A percentile compares a stretch with the other conserved stretches of the same genome.
These are phyloP conservation scores for Drosophila prostipennis DNA, from an alignment of 2,888 invertebrate genomes.

Conservation along the genomic window DNA sequence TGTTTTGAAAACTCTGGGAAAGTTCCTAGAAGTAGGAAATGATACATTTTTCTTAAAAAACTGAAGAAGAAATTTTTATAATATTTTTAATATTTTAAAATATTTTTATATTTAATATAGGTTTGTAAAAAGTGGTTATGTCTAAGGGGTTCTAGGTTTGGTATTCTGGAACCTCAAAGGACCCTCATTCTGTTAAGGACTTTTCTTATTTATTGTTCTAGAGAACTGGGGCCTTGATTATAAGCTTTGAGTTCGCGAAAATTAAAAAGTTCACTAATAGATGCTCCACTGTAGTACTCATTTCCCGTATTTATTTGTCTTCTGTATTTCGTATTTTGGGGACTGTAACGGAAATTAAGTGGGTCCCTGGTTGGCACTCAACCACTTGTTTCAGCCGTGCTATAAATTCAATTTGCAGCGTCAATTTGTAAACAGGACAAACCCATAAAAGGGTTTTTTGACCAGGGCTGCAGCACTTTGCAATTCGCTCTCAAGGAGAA, in stretches of 20 bases:
- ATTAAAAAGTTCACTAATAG: not conserved
- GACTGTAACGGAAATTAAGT: constrained; percentile 69
- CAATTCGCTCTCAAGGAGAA: constrained; percentile 25
- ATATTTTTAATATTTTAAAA: too few relatives aligned
- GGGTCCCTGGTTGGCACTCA: constrained; percentile 61
- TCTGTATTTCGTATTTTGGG: constrained; percentile 12
- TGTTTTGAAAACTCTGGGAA: not conserved
- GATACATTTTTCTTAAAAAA: not conserved
- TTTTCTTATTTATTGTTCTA: too few relatives aligned
- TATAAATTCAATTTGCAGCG: constrained; percentile 70
- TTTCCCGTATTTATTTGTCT: constrained; percentile 40
- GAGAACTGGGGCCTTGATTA: too few relatives aligned
- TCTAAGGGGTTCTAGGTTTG: too few relatives aligned
- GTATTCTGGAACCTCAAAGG: too few relatives aligned
- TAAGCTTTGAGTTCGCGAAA: not conserved
- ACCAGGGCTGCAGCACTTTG: constrained; percentile 56
- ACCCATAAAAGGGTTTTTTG: constrained; percentile 64
- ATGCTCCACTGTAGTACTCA: constrained; percentile 18
- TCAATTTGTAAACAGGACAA: constrained; percentile 72
- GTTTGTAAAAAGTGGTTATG: too few relatives aligned
- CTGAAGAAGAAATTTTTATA: not conserved
- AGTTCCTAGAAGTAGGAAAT: not conserved
- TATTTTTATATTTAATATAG: too few relatives aligned
- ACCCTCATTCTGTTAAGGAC: too few relatives aligned
- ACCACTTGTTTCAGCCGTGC: constrained; percentile 48